Evolutionary conservation across 2,113 vertebrate genomes (phyloP).

Genomic region (Mustela lutreola): DNA sequence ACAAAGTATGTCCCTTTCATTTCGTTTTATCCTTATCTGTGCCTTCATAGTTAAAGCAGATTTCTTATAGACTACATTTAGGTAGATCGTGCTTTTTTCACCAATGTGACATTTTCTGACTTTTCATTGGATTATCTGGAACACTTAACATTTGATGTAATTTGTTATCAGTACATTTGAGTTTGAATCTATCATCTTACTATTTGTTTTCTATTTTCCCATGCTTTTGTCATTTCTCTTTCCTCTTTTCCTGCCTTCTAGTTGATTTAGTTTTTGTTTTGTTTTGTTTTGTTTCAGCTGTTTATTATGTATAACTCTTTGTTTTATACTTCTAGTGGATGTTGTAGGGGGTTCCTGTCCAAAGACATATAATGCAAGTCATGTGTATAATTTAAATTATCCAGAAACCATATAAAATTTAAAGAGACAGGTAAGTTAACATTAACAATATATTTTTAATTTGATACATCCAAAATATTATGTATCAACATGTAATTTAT

Average conservation of each 20-base stretch:
- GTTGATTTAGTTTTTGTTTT: neutral
- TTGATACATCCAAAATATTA: neutral
- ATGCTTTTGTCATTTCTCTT: neutral
- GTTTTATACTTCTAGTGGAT: neutral
- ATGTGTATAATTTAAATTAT: neutral
- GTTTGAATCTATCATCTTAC: neutral
- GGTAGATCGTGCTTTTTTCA: neutral
- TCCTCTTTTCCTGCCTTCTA: neutral
- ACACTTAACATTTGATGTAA: neutral
- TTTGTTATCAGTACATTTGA: neutral
- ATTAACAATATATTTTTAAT: neutral
- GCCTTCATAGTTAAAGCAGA: neutral
- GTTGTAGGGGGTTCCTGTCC: neutral
- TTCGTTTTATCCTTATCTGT: neutral
- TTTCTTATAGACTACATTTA: neutral
- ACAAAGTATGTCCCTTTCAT: neutral
- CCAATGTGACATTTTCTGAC: neutral
- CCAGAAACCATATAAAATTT: neutral
- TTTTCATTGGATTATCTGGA: neutral
- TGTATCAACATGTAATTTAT: neutral
- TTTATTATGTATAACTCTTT: neutral
- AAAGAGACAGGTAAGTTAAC: neutral
- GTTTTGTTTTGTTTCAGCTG: neutral
- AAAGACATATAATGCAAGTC: neutral
- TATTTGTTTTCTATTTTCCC: slow-evolving; percentile 3